Conservation (phyloP, 2,113 vertebrate species). For the Rostratula benghalensis region DNA sequence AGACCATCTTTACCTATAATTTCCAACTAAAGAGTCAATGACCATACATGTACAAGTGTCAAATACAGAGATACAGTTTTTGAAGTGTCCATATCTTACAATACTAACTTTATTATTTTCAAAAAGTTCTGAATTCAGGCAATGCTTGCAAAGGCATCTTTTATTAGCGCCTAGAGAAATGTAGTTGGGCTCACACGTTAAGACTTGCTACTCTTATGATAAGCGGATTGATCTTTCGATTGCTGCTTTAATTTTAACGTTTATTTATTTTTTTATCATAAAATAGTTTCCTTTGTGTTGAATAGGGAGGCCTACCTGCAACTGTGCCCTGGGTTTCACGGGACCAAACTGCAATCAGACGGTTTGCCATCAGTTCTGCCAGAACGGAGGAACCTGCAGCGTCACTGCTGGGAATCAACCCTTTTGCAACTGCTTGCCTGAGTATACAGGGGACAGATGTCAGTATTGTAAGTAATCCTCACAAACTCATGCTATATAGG, state of each 20-base stretch:
- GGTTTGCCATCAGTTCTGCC: constrained; percentile 90
- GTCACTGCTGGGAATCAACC: constrained; percentile 93
- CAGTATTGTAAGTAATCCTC: constrained; percentile 86
- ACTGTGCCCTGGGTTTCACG: constrained; percentile 88
- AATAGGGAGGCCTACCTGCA: constrained; percentile 92
- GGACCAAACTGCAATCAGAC: constrained; percentile 89
- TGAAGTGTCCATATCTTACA: neutral
- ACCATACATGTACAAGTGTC: rapidly evolving
- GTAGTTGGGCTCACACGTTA: rapidly evolving
- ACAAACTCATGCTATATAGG: rapidly evolving
- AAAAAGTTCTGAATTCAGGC: neutral
- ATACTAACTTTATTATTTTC: neutral
- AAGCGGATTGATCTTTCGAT: neutral
- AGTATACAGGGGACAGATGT: constrained; percentile 94
- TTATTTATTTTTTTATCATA: neutral
- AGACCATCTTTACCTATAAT: neutral
- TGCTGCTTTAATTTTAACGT: rapidly evolving
- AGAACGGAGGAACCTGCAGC: constrained; percentile 90
- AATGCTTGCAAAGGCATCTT: rapidly evolving
- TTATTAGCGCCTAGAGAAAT: rapidly evolving
- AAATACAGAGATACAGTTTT: neutral
- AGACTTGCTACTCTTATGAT: rapidly evolving
- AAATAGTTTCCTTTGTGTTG: neutral
- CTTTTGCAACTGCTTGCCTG: constrained; percentile 85
- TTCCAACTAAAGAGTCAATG: neutral